phyloP scores from a whole-genome alignment of 2,888 invertebrate genomes.

The Melipona bicolor region DNA sequence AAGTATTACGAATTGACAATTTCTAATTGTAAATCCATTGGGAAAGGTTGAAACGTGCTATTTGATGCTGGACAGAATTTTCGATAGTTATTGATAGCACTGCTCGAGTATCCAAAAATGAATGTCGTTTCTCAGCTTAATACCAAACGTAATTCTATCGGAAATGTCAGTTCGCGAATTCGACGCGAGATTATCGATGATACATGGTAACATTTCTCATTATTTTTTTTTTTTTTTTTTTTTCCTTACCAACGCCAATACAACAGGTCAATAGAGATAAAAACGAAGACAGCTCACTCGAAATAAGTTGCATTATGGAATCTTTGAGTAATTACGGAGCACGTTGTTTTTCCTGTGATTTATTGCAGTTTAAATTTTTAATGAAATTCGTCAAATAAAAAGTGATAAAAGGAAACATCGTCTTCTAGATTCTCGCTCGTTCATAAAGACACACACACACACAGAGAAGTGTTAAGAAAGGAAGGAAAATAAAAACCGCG shows the following conservation, averaged over 20 bases:
- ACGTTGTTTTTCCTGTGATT: background rate
- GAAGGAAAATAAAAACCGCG: background rate
- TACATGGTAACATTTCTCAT: background rate
- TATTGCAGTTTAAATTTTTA: too few species aligned
- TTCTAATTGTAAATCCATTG: background rate
- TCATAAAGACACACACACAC: background rate
- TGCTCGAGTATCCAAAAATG: conserved; percentile 7
- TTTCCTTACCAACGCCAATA: background rate
- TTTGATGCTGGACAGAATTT: conserved; percentile 23
- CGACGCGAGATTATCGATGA: background rate
- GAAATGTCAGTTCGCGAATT: background rate
- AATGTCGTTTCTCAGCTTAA: conserved; percentile 11
- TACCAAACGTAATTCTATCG: conserved; percentile 7
- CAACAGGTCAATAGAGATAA: background rate
- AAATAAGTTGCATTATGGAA: background rate
- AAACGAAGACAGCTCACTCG: too few species aligned
- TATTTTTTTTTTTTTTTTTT: background rate
- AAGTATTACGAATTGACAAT: conserved; percentile 4
- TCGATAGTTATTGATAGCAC: conserved; percentile 12
- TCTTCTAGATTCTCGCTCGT: too few species aligned
- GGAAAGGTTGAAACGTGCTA: conserved; percentile 30
- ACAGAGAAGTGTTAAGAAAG: background rate
- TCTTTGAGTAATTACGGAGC: background rate
- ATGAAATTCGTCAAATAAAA: background rate
- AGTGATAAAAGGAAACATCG: background rate